Conservation (phyloP, 2,797 vertebrate species). For the Diceros bicornis region DNA sequence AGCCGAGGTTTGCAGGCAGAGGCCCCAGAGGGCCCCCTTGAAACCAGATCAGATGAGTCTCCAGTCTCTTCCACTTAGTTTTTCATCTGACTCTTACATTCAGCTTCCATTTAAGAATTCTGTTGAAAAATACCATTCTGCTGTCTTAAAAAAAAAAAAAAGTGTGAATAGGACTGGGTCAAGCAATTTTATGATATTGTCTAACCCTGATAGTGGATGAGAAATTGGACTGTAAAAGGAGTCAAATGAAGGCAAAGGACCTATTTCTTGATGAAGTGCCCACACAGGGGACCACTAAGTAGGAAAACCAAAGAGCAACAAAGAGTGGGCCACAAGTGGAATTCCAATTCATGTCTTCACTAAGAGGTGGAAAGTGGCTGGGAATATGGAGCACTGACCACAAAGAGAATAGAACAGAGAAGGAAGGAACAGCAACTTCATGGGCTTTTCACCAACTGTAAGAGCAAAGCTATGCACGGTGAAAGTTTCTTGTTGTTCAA, state of each 20-base stretch:
- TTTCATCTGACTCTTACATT: background rate
- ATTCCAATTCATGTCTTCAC: background rate
- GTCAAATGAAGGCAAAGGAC: background rate
- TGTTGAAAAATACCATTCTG: background rate
- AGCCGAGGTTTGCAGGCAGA: background rate
- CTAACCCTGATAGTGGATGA: background rate
- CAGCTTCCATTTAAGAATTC: background rate
- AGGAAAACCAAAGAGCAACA: background rate
- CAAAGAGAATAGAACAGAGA: background rate
- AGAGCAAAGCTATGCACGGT: background rate
- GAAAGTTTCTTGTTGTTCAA: background rate
- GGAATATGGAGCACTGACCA: background rate
- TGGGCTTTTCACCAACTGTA: background rate
- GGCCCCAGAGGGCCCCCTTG: background rate
- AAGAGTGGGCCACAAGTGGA: background rate
- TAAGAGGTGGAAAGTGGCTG: background rate
- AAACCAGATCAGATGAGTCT: background rate
- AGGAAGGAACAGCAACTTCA: background rate
- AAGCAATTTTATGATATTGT: slow-evolving; percentile 1
- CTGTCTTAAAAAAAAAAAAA: background rate
- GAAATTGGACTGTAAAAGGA: background rate
- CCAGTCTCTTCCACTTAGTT: background rate
- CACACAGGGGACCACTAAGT: background rate
- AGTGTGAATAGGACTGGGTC: background rate
- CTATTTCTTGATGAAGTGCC: background rate